Evolutionary conservation across 1,140 invertebrate species (phyloP).

Genomic region (Drosophila erecta): DNA sequence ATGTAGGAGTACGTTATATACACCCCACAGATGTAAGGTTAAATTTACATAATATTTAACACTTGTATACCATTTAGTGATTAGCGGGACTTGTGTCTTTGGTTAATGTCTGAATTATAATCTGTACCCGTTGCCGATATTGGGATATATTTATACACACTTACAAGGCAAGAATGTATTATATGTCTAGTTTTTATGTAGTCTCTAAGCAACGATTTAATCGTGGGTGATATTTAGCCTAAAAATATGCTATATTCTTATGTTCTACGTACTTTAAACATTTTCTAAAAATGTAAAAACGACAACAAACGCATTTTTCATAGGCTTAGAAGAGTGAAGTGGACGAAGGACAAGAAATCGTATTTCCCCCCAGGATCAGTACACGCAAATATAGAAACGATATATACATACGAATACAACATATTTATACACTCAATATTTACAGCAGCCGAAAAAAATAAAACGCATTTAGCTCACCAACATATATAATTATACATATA

Average conservation of each 20-base stretch:
- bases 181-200: constrained; percentile 78
- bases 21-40: constrained; percentile 44
- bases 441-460: constrained; percentile 57
- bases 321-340: constrained; percentile 8
- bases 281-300: constrained; percentile 78
- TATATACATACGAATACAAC: constrained; percentile 52
- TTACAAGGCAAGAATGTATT: constrained; percentile 63
- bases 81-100: constrained; percentile 18
- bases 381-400: constrained; percentile 47
- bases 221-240: constrained; percentile 84
- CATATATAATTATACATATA: constrained; percentile 41
- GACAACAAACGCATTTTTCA: constrained; percentile 48
- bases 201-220: constrained; percentile 82
- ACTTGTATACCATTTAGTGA: constrained; percentile 26
- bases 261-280: constrained; percentile 81
- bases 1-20: constrained; percentile 51
- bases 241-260: constrained; percentile 83
- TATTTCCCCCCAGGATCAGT: constrained; percentile 47
- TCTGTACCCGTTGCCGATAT: constrained; percentile 32
- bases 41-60: constrained; percentile 21
- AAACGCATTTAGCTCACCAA: constrained; percentile 67
- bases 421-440: constrained; percentile 67
- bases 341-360: constrained; percentile 17
- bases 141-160: constrained; percentile 59
- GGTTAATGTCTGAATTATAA: constrained; percentile 51